These are phyloP conservation scores for Dyspetes luteomarginatus DNA, from an alignment of 2,888 invertebrate genomes.

Conservation along the genomic window DNA sequence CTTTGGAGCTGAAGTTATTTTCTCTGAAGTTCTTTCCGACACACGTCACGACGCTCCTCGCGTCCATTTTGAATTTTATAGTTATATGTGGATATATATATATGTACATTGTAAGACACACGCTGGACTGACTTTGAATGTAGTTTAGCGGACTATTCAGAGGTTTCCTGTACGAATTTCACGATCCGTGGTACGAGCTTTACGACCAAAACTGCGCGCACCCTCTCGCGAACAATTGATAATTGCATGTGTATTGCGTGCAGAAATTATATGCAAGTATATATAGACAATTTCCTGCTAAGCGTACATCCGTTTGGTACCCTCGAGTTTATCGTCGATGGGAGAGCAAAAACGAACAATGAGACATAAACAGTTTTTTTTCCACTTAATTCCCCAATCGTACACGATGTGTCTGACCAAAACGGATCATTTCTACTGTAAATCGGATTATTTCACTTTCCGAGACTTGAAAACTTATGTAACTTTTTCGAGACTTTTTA, in stretches of 20 bases:
- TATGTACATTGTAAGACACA: no score
- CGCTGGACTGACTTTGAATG: slow-evolving; percentile 39
- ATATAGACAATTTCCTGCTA: slow-evolving; percentile 11
- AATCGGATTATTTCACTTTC: background rate
- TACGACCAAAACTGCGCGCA: slow-evolving; percentile 46
- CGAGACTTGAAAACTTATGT: no score
- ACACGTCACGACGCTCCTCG: no score
- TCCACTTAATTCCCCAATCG: slow-evolving; percentile 7
- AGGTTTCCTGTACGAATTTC: slow-evolving; percentile 43
- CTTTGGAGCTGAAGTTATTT: slow-evolving; percentile 13
- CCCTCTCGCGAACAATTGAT: slow-evolving; percentile 54
- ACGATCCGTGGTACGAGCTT: slow-evolving; percentile 43
- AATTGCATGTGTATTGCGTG: slow-evolving; percentile 59
- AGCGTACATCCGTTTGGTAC: slow-evolving; percentile 37
- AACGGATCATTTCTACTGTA: slow-evolving; percentile 1
- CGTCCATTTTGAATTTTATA: no score
- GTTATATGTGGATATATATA: no score
- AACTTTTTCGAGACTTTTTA: no score
- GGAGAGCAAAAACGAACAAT: slow-evolving; percentile 30
- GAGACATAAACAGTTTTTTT: no score
- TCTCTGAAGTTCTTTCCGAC: slow-evolving; percentile 11
- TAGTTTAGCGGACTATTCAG: slow-evolving; percentile 58
- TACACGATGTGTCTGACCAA: slow-evolving; percentile 5
- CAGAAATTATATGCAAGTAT: no score
- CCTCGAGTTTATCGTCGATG: slow-evolving; percentile 28